A percentile compares a stretch with the other conserved stretches of the same genome.
Conservation (phyloP, 2,888 invertebrate species). For the Furcula furcula region DNA sequence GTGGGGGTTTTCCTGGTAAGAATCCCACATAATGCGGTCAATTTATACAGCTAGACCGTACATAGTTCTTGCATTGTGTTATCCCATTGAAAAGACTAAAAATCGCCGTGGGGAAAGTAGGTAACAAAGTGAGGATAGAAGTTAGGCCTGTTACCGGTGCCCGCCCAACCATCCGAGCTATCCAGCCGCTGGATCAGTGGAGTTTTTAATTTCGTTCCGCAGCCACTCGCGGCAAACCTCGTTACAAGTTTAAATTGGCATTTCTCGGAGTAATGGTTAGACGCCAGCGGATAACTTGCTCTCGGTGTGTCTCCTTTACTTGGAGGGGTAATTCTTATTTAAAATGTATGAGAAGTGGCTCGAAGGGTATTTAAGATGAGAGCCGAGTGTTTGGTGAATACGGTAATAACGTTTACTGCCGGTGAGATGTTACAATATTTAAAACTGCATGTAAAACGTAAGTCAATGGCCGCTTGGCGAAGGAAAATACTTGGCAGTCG, state of each 20-base stretch:
- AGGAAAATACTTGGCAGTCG: too few relatives aligned
- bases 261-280: constrained; percentile 77
- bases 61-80: constrained; percentile 47
- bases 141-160: constrained; percentile 71
- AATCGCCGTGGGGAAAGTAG: constrained; percentile 53
- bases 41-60: too few relatives aligned
- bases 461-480: too few relatives aligned
- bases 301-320: constrained; percentile 63
- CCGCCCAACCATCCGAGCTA: constrained; percentile 53
- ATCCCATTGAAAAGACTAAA: constrained; percentile 49
- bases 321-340: constrained; percentile 68
- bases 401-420: constrained; percentile 13
- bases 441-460: background rate
- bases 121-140: constrained; percentile 71
- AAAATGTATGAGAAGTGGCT: constrained; percentile 64
- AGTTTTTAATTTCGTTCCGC: constrained; percentile 78
- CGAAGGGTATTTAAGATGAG: constrained; percentile 29
- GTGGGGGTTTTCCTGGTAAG: too few relatives aligned
- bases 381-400: constrained; percentile 31
- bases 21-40: too few relatives aligned
- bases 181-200: constrained; percentile 57
- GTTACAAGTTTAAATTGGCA: constrained; percentile 81
- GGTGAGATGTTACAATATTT: background rate
- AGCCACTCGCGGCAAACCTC: constrained; percentile 77
- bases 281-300: constrained; percentile 64